Evolutionary conservation across 2,113 vertebrate genomes (phyloP).

Genomic region (Perccottus glenii): DNA sequence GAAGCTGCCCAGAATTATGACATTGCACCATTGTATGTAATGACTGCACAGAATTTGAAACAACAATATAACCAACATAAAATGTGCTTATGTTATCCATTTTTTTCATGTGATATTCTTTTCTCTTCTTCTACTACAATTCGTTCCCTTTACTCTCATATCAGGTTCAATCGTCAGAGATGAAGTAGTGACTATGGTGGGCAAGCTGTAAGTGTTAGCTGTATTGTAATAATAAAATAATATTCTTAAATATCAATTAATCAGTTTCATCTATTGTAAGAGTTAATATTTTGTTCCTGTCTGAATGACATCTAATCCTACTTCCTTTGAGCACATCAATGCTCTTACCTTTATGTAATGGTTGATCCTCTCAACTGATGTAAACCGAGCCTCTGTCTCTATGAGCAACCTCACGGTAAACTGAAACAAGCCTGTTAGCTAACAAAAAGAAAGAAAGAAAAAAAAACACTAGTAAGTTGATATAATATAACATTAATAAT

Average conservation of each 20-base stretch:
- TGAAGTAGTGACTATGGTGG: no score
- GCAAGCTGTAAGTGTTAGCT: no score
- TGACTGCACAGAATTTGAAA: no score
- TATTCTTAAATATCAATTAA: no score
- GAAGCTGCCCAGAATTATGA: neutral
- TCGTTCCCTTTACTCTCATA: no score
- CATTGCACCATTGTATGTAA: no score
- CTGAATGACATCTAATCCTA: conserved; percentile 24
- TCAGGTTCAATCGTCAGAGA: no score
- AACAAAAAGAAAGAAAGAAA: conserved; percentile 27
- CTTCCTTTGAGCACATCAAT: conserved; percentile 12
- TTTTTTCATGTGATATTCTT: no score
- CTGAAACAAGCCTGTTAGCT: conserved; percentile 85
- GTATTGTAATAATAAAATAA: no score
- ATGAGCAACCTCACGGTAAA: conserved; percentile 82
- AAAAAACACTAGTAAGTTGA: conserved; percentile 22
- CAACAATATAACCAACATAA: no score
- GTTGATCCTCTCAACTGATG: conserved; percentile 85
- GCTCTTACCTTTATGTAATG: conserved; percentile 83
- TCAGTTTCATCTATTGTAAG: neutral
- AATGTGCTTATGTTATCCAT: no score
- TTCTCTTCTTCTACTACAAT: no score
- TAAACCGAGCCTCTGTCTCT: conserved; percentile 85
- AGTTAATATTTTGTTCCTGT: conserved; percentile 15
- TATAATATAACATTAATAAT: neutral